These are phyloP conservation scores for Nipponia nippon DNA, from an alignment of 2,113 vertebrate genomes.

Conservation along the genomic window DNA sequence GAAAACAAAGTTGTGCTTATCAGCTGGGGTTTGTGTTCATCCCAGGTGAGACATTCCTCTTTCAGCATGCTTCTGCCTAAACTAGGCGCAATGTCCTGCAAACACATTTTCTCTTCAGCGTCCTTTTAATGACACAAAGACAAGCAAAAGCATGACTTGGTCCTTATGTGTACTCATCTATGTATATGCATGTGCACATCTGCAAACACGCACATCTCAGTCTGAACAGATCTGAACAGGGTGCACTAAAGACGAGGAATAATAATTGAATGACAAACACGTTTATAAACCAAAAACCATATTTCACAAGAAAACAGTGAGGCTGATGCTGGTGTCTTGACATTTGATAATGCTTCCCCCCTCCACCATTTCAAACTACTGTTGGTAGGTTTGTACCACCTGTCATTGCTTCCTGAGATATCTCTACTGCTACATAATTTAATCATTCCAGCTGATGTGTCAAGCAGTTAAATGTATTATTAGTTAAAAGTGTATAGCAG, in stretches of 20 bases:
- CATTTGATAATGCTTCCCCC: slow-evolving; percentile 45
- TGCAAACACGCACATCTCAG: background rate
- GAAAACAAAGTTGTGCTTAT: background rate
- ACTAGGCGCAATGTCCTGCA: background rate
- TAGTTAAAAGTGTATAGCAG: slow-evolving; percentile 62
- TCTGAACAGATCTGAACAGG: background rate
- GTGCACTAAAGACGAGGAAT: background rate
- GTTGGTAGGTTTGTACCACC: slow-evolving; percentile 66
- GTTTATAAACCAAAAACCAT: background rate
- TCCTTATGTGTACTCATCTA: fast-evolving
- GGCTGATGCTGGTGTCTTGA: slow-evolving; percentile 26
- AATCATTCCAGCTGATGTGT: slow-evolving; percentile 76
- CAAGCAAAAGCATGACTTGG: background rate
- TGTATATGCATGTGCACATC: no score
- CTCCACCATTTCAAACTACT: slow-evolving; percentile 1
- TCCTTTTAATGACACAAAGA: background rate
- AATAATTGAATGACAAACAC: background rate
- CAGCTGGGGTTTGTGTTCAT: background rate
- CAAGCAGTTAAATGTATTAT: slow-evolving; percentile 68
- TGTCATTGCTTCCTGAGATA: slow-evolving; percentile 64
- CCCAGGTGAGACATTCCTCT: background rate
- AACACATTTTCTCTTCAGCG: background rate
- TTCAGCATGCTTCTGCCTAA: background rate
- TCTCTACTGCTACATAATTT: slow-evolving; percentile 70
- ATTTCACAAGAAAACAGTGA: slow-evolving; percentile 6